Conservation (phyloP, 2,113 vertebrate species). For the Mus pahari region DNA sequence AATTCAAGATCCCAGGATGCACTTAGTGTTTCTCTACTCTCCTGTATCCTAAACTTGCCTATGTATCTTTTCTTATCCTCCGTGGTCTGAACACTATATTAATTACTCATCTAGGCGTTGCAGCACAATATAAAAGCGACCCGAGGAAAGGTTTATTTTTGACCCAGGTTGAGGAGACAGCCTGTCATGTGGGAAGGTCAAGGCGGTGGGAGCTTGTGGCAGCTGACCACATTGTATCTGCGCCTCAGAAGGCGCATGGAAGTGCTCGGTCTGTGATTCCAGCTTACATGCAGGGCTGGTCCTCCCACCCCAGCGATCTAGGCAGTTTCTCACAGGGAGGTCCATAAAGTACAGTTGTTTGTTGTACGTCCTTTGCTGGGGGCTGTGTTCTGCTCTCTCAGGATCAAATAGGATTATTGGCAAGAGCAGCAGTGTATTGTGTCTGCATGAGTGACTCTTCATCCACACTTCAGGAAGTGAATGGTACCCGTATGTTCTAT, state of each 20-base stretch:
- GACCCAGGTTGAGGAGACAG: neutral
- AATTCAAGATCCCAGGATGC: neutral
- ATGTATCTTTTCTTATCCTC: neutral
- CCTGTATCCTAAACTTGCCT: neutral
- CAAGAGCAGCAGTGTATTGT: neutral
- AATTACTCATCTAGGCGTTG: neutral
- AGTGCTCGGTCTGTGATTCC: neutral
- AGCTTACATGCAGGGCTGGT: neutral
- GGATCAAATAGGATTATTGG: neutral
- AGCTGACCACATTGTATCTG: neutral
- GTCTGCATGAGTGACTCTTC: neutral
- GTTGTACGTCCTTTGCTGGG: neutral
- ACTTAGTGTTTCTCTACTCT: neutral
- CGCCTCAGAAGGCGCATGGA: neutral
- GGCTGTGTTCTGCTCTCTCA: slow-evolving; percentile 14
- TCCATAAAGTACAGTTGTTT: neutral
- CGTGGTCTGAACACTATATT: neutral
- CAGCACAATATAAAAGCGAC: neutral
- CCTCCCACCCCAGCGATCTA: neutral
- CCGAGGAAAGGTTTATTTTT: neutral
- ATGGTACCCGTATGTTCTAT: neutral
- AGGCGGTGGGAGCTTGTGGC: neutral
- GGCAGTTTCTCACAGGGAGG: neutral
- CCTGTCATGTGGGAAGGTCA: neutral
- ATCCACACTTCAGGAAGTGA: neutral